A percentile compares a stretch with the other conserved stretches of the same genome.
Evolutionary conservation across 1,140 invertebrate genomes (phyloP).

Genomic region (Temnothorax longispinosus): DNA sequence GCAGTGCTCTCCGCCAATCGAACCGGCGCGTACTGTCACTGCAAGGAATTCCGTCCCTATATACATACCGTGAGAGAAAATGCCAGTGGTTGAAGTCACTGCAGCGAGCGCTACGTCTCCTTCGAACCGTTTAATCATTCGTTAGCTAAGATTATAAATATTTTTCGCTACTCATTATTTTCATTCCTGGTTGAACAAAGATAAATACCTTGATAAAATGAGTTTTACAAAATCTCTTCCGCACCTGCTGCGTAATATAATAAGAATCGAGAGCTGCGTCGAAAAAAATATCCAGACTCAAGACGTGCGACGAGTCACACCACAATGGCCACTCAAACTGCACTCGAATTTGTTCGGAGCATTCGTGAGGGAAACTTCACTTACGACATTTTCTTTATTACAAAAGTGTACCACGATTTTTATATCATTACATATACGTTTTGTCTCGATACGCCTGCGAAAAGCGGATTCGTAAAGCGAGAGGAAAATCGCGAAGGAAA

Average conservation of each 20-base stretch:
- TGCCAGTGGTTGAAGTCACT: slow-evolving; percentile 58
- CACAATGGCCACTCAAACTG: background rate
- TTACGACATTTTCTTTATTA: slow-evolving; percentile 13
- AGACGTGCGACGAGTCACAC: background rate
- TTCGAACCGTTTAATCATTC: slow-evolving; percentile 39
- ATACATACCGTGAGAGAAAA: slow-evolving; percentile 52
- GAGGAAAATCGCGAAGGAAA: slow-evolving; percentile 20
- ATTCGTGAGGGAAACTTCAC: slow-evolving; percentile 2
- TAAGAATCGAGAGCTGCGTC: background rate
- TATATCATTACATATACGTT: background rate
- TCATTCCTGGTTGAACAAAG: background rate
- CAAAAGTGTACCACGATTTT: background rate
- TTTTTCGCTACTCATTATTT: background rate
- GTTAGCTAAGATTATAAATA: slow-evolving; percentile 1
- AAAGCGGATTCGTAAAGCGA: background rate
- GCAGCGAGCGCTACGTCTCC: background rate
- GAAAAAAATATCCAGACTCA: background rate
- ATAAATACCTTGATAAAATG: background rate
- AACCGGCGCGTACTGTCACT: slow-evolving; percentile 40
- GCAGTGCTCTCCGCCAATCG: slow-evolving; percentile 64
- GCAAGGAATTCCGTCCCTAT: slow-evolving; percentile 45
- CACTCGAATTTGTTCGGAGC: background rate
- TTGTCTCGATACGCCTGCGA: background rate
- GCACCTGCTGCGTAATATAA: background rate
- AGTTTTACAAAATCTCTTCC: background rate